Base-by-base conservation (phyloP, 2,888 invertebrate species). In the Volucella inflata region DNA sequence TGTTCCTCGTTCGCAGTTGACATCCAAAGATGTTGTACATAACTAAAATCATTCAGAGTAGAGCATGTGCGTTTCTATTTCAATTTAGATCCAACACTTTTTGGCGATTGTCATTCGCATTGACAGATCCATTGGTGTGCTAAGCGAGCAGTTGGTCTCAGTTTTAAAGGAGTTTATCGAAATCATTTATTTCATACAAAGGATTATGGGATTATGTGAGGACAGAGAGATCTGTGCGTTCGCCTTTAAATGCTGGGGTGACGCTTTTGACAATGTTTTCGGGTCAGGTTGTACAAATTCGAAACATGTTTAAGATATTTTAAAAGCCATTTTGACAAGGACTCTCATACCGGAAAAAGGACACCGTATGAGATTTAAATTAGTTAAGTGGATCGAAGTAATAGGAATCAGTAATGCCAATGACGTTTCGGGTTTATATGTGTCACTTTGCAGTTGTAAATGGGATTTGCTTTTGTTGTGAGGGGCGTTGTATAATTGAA, bases 271-370 rank as follows among this genome's bases (percentile, higher is more conserved):
- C 76, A 81, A 76, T 81, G 85, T 81, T 85, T 85, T 85, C 76
- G 76, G 85, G 85, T 85, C 81, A 85, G 85, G 85, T 81, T 85
- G 76, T 76, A 85, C 85, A 85, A 85, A 85, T 85, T 85, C 81
- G 68, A 72, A 85, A 81, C 85, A 85, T 85, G 85, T 85, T 85
- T 81, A 72, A 72, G 81, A 75, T 85, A 85, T 85, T 85, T 81
- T 81, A 81, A 85, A 84, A 85, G 81, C 76, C 81, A 85, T 85
- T 85, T 85, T 76, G 76, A 70, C 60, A 65, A 40, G 67, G 38
- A 30, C 30, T 30, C 30, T 6, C 30, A 50, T 71, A 71, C 53
- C 75, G 46, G 67, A 67, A 67, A 67, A 60, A 71, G 75, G 67
- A 70, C 65, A 76, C 62, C 68, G 71, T 74, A 85, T 85, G 85